These are phyloP conservation scores for Ameiurus melas DNA, from an alignment of 2,113 vertebrate genomes.

Conservation along the genomic window DNA sequence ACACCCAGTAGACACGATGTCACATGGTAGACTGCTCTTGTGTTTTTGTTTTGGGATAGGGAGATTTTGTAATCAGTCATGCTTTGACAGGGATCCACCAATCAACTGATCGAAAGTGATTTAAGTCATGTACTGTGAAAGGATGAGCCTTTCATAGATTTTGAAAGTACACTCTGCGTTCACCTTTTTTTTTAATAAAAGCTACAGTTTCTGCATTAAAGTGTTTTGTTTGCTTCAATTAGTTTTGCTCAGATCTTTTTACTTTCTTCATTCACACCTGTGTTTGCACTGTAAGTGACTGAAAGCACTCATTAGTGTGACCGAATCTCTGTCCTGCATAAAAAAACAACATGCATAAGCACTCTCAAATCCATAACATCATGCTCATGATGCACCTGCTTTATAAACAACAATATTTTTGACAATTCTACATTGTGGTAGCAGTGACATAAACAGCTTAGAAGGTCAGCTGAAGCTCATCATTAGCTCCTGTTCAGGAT, in stretches of 20 bases:
- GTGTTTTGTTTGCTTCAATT: no score
- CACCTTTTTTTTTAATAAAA: no score
- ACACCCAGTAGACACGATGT: background rate
- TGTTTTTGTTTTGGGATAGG: background rate
- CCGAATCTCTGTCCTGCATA: background rate
- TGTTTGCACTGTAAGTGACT: background rate
- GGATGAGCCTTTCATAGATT: no score
- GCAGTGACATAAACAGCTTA: background rate
- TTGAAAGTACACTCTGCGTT: no score
- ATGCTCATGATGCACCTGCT: background rate
- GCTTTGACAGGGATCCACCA: background rate
- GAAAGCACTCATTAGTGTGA: background rate
- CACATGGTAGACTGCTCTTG: background rate
- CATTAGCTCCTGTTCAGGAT: background rate
- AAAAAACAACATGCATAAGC: background rate
- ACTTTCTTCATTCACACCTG: background rate
- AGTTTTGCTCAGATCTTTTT: background rate
- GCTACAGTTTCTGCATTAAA: no score
- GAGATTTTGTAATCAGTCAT: background rate
- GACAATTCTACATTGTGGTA: background rate
- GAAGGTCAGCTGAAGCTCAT: background rate
- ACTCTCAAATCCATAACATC: background rate
- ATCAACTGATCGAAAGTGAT: background rate
- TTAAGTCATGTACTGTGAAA: background rate
- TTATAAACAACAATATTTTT: background rate